Evolutionary conservation across 2,888 invertebrate genomes (phyloP).

Genomic region (Harpagoxenus sublaevis): DNA sequence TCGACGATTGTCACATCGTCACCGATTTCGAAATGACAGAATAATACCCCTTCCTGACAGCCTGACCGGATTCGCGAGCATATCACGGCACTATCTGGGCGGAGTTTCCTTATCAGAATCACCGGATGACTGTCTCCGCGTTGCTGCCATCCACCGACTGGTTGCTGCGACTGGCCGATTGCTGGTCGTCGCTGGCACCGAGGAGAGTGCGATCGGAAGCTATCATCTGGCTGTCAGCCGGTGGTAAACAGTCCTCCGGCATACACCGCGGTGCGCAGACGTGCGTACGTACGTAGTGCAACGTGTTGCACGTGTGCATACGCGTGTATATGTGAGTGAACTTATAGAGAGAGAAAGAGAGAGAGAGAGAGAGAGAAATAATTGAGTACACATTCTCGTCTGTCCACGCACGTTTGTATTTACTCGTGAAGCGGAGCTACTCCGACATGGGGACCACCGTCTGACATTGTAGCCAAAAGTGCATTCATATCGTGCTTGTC

Average conservation of each 20-base stretch:
- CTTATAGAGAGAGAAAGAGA: slow-evolving; percentile 8
- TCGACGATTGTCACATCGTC: background rate
- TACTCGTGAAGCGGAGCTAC: background rate
- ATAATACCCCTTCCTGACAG: slow-evolving; percentile 17
- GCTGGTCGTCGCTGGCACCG: slow-evolving; percentile 18
- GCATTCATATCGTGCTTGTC: background rate
- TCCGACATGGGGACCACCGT: slow-evolving; percentile 22
- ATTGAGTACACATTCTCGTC: slow-evolving; percentile 9
- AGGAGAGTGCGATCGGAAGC: slow-evolving; percentile 42
- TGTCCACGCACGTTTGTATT: slow-evolving; percentile 28
- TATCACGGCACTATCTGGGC: slow-evolving; percentile 55
- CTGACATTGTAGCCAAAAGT: slow-evolving; percentile 22
- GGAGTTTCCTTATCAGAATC: slow-evolving; percentile 71
- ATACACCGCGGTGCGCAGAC: slow-evolving; percentile 76
- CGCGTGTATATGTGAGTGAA: slow-evolving; percentile 22
- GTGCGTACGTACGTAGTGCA: slow-evolving; percentile 48
- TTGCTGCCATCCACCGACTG: slow-evolving; percentile 39
- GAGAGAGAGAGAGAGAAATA: background rate
- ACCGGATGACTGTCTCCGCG: slow-evolving; percentile 58
- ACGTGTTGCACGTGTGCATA: slow-evolving; percentile 36
- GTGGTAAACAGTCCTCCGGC: slow-evolving; percentile 79
- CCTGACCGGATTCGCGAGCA: slow-evolving; percentile 30
- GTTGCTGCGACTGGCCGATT: slow-evolving; percentile 33
- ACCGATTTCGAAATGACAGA: slow-evolving; percentile 28
- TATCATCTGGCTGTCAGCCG: slow-evolving; percentile 61